Evolutionary conservation across 2,113 vertebrate genomes (phyloP), one percentile per base, ranked within the genome.

Genomic region (Cololabis saira): DNA sequence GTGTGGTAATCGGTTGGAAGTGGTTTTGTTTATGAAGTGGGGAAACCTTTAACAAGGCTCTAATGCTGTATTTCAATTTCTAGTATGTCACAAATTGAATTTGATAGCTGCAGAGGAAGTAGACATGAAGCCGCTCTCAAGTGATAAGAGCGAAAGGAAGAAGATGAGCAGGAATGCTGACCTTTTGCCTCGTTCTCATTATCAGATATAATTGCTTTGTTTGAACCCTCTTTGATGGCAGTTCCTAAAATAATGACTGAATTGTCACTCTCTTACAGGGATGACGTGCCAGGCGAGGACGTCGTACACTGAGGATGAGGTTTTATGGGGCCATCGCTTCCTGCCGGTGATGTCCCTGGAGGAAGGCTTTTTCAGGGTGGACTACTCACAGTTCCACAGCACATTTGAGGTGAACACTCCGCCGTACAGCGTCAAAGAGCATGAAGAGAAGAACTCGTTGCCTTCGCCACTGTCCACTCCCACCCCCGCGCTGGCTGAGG

Each of bases 231-330:
- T 76, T 73, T 60, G 42, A 48, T 40, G 30, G 16, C 37, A 43
- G n/a, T 54, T 43, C 43, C 33, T 63, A 42, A 50, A 51, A 58
- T 48, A 12, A 59, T 33, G 37, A 2, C 54, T 47, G 0, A 1
- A 49, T 37, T 64, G 1, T 69, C 30, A 13, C 17, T 81, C 6
- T 78, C 37, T 65, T 30, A 10, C 47, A 96, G 95, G 95, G 64
- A 96, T 96, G 95, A 96, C 95, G 0, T 96, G 95, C 73, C 95
- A 96, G 79, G 95, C 95, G 0, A 89, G 95, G 74, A 96, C 95
- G 0, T 96, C 95, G 0, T 96, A 96, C 61, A 96, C 95, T 0
- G 95, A 96, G 50, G 95, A 96, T 30, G 95, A 96, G 82, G 95
- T 96, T 16, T 90, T 96, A 27, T 96, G 95, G 95, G 95, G 95